Conservation (phyloP, 2,888 invertebrate species). For the Lasioglossum zephyrum region DNA sequence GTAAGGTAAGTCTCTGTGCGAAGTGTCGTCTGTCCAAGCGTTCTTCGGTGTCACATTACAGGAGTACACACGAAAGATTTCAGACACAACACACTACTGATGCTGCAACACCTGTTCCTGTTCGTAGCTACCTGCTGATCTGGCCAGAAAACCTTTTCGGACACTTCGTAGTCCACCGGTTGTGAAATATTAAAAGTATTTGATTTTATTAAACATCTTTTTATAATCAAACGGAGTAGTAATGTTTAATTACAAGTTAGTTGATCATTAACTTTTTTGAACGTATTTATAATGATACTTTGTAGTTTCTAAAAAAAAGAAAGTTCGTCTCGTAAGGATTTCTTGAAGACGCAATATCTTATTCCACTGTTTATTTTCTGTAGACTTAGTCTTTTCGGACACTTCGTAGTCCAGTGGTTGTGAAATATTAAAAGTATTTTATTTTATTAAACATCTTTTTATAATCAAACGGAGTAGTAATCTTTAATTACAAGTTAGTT, state of each 20-base stretch:
- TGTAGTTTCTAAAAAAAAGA: not conserved
- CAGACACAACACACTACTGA: not conserved
- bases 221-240: too few relatives aligned
- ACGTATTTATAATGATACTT: not conserved
- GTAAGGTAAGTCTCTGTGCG: slow-evolving; percentile 76
- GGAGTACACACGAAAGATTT: not conserved
- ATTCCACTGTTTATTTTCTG: not conserved
- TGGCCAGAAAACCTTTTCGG: not conserved
- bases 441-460: not conserved
- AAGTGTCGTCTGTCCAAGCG: slow-evolving; percentile 68
- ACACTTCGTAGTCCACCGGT: not conserved
- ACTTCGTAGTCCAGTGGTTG: too few relatives aligned
- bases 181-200: not conserved
- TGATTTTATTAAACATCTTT: too few relatives aligned
- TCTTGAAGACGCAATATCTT: not conserved
- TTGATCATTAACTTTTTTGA: not conserved
- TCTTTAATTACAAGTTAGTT: not conserved
- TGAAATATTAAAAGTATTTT: too few relatives aligned
- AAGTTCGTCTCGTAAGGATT: too few relatives aligned
- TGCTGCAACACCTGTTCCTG: not conserved
- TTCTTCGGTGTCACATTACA: slow-evolving; percentile 32
- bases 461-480: too few relatives aligned
- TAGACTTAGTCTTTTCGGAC: not conserved
- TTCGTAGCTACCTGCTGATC: slow-evolving; percentile 15
- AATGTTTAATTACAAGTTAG: not conserved